These are phyloP conservation scores for Chaenodraco wilsoni DNA, from an alignment of 2,797 vertebrate species.

Conservation along the genomic window DNA sequence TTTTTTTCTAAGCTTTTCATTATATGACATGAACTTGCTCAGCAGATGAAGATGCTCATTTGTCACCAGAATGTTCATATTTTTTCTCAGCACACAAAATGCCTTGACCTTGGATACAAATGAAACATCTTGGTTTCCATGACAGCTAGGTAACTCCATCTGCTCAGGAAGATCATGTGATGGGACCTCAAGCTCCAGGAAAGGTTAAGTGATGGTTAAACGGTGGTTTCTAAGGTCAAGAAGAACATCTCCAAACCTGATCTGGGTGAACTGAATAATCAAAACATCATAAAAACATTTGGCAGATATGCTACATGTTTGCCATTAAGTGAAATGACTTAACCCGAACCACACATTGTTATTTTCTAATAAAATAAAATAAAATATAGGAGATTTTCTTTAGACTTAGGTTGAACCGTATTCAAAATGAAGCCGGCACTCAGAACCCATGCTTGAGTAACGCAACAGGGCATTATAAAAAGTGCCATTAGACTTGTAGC, in stretches of 20 bases:
- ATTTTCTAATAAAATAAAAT: not conserved
- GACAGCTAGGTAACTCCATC: constrained; percentile 8
- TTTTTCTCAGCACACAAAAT: not conserved
- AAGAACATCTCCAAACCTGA: constrained; percentile 2
- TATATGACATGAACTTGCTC: not conserved
- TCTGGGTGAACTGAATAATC: not conserved
- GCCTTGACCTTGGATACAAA: constrained; percentile 20
- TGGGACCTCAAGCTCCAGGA: not conserved
- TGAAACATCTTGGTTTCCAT: not conserved
- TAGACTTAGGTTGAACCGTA: not conserved
- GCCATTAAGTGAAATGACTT: not conserved
- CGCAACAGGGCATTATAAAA: not conserved
- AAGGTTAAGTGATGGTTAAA: not conserved
- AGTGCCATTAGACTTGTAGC: not conserved
- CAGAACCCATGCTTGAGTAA: not conserved
- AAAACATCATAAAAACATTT: not conserved
- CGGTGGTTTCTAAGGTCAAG: constrained; percentile 1
- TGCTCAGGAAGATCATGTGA: constrained; percentile 3
- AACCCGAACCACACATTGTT: not conserved
- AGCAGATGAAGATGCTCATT: not conserved
- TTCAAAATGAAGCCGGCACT: not conserved
- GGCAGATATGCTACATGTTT: not conserved
- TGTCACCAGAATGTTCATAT: not conserved
- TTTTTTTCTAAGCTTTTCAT: not conserved
- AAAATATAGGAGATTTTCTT: not conserved